Evolutionary conservation across 2,888 invertebrate species (phyloP).

Genomic region (Agrilus mali): DNA sequence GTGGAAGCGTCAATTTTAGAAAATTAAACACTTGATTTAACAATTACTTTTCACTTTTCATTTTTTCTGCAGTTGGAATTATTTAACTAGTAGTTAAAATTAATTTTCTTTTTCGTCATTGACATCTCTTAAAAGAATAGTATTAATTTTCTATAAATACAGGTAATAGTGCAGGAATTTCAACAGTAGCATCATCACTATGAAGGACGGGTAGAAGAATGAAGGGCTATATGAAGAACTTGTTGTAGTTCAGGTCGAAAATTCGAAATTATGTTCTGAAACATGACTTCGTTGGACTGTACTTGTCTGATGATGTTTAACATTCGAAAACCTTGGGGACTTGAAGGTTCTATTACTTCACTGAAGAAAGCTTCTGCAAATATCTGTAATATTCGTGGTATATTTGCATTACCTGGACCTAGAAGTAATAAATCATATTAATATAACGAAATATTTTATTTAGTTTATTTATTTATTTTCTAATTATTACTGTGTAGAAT

Average conservation of each 20-base stretch:
- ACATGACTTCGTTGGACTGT: slow-evolving; percentile 48
- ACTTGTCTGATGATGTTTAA: slow-evolving; percentile 75
- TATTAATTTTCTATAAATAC: too few relatives aligned
- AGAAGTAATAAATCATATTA: slow-evolving; percentile 8
- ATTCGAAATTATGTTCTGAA: slow-evolving; percentile 38
- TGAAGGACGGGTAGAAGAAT: slow-evolving; percentile 20
- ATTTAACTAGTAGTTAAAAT: too few relatives aligned
- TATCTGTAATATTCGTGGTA: slow-evolving; percentile 76
- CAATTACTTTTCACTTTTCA: slow-evolving; percentile 3
- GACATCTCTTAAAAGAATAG: too few relatives aligned
- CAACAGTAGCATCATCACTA: slow-evolving; percentile 5
- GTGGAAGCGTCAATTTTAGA: slow-evolving; percentile 3
- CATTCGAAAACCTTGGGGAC: slow-evolving; percentile 67
- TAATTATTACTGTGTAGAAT: too few relatives aligned
- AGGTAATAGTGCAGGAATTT: background rate
- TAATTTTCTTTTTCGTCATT: too few relatives aligned
- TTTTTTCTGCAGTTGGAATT: too few relatives aligned
- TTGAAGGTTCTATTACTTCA: slow-evolving; percentile 66
- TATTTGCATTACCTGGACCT: slow-evolving; percentile 77
- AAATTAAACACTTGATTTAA: slow-evolving; percentile 4
- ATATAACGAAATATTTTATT: too few relatives aligned
- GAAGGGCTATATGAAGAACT: slow-evolving; percentile 64
- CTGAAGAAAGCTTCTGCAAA: slow-evolving; percentile 82
- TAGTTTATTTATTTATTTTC: too few relatives aligned
- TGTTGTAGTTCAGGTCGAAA: slow-evolving; percentile 72